These are phyloP conservation scores for Sebastiscus tertius DNA, from an alignment of 2,797 vertebrate genomes.

Conservation along the genomic window DNA sequence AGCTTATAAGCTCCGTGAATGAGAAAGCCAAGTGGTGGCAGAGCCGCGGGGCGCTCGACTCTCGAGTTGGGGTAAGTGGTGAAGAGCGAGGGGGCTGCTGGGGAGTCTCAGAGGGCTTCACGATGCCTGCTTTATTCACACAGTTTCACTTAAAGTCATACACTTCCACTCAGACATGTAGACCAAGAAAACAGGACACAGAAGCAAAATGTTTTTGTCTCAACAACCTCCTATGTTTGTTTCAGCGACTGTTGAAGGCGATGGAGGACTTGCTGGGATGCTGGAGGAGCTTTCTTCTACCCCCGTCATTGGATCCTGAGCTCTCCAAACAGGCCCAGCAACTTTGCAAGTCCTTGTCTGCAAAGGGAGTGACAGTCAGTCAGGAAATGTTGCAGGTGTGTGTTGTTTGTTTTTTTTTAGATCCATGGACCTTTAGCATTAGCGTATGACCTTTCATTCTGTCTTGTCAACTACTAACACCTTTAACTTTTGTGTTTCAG, in stretches of 20 bases:
- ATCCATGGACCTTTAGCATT: not conserved
- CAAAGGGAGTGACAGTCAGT: conserved; percentile 72
- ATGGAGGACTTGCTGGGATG: conserved; percentile 88
- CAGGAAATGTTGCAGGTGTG: conserved; percentile 85
- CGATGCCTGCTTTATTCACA: not conserved
- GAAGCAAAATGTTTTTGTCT: not conserved
- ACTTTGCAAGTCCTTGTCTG: conserved; percentile 71
- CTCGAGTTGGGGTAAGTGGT: conserved; percentile 85
- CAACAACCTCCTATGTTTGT: not conserved
- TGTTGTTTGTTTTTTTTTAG: not conserved
- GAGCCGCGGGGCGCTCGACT: conserved; percentile 85
- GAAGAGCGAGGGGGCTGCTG: not conserved
- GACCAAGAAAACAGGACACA: not conserved
- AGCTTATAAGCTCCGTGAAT: conserved; percentile 83
- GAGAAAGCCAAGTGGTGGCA: conserved; percentile 93
- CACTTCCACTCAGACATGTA: not conserved
- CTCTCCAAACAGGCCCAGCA: conserved; percentile 71
- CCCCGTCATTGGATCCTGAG: conserved; percentile 69
- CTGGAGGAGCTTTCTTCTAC: conserved; percentile 87
- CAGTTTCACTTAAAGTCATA: not conserved
- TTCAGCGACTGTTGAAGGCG: conserved; percentile 83
- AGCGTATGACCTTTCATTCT: not conserved
- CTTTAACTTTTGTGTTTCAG: conserved; percentile 70
- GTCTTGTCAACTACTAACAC: not conserved
- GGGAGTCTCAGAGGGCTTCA: not conserved